phyloP scores from a whole-genome alignment of 2,797 vertebrate species.

The Darevskia mixta region DNA sequence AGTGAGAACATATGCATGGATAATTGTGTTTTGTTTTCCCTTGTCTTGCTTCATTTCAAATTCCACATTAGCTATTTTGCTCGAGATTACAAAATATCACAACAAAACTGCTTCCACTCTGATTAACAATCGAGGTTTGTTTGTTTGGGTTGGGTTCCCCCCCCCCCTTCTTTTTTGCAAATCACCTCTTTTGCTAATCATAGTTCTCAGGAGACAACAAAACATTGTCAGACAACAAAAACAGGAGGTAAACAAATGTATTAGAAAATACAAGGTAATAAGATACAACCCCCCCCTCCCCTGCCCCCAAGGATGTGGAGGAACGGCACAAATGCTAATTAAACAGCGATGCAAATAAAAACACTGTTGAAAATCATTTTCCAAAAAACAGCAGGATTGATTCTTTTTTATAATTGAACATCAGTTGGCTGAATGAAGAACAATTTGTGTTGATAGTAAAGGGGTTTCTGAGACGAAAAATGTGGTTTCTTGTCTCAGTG shows the following conservation, averaged over 20 bases:
- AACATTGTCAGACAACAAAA: conserved; percentile 10
- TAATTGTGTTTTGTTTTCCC: not conserved
- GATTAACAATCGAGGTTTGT: not conserved
- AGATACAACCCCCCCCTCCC: not conserved
- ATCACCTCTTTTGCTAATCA: conserved; percentile 23
- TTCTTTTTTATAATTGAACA: not conserved
- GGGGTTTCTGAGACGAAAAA: not conserved
- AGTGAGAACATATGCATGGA: not conserved
- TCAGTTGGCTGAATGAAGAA: not conserved
- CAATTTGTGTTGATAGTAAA: not conserved
- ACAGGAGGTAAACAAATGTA: conserved; percentile 26
- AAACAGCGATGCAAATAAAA: not conserved
- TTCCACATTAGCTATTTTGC: conserved; percentile 16
- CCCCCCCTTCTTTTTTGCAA: not conserved
- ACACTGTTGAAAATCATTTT: not conserved
- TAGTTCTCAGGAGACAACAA: not conserved
- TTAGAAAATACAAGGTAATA: not conserved
- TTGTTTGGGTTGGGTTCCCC: not conserved
- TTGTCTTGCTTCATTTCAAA: conserved; percentile 25
- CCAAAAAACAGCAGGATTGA: not conserved
- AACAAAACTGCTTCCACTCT: conserved; percentile 15
- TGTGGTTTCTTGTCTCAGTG: not conserved
- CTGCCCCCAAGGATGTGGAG: not conserved
- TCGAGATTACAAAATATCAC: conserved; percentile 25
- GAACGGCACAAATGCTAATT: not conserved